phyloP scores from a whole-genome alignment of 2,113 vertebrate species.

The Prochilodus magdalenae region DNA sequence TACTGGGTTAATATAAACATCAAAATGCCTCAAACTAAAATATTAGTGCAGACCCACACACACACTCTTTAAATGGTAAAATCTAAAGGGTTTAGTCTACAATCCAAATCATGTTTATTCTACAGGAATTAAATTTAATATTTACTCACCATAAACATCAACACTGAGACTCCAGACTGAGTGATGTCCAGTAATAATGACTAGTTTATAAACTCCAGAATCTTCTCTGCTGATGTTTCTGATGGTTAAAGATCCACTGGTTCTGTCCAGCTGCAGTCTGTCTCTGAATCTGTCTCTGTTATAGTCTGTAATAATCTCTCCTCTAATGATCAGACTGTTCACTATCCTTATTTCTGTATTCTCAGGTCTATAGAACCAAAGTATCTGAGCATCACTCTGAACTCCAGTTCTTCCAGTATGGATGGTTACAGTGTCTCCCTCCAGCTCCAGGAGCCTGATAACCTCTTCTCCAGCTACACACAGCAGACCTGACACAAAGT shows the following conservation, averaged over 20 bases:
- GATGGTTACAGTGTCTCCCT: conserved; percentile 26
- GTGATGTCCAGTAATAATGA: background rate
- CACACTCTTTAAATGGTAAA: too few relatives aligned
- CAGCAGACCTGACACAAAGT: background rate
- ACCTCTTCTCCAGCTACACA: conserved; percentile 4
- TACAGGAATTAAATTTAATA: background rate
- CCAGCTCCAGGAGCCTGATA: conserved; percentile 14
- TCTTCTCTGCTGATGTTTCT: conserved; percentile 24
- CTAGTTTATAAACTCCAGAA: conserved; percentile 30
- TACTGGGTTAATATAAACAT: too few relatives aligned
- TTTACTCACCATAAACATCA: conserved; percentile 34
- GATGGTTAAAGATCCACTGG: conserved; percentile 38
- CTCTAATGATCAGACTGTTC: background rate
- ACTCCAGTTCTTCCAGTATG: conserved; percentile 8
- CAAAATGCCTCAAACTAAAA: too few relatives aligned
- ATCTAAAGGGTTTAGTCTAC: too few relatives aligned
- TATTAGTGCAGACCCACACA: too few relatives aligned
- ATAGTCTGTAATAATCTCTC: background rate
- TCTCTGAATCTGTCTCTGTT: conserved; percentile 33
- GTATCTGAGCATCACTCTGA: conserved; percentile 10
- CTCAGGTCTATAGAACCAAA: conserved; percentile 22
- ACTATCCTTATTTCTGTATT: background rate
- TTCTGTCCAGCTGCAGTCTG: conserved; percentile 27
- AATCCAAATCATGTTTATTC: too few relatives aligned
- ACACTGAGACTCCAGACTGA: conserved; percentile 6